Percentiles rank a stretch among this genome's conserved stretches.
phyloP scores from a whole-genome alignment of 2,797 vertebrate species.

The Heliangelus exortis region DNA sequence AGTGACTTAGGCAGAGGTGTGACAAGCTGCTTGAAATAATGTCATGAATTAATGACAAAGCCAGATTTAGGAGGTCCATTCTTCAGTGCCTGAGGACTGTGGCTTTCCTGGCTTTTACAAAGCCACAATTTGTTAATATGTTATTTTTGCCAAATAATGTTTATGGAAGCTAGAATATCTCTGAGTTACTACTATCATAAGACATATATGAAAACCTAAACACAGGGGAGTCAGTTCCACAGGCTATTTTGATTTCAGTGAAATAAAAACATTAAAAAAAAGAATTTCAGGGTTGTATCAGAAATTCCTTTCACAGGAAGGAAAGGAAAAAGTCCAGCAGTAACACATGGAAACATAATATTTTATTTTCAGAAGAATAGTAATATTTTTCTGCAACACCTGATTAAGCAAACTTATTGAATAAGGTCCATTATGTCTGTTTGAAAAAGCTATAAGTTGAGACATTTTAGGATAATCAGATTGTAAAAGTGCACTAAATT shows the following conservation, averaged over 20 bases:
- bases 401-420: conserved; percentile 72
- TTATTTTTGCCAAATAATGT: background rate
- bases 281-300: background rate
- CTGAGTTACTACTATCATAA: background rate
- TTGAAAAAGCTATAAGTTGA: conserved; percentile 57
- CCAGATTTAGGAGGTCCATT: background rate
- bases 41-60: background rate
- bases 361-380: conserved; percentile 45
- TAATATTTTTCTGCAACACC: conserved; percentile 49
- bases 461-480: conserved; percentile 68
- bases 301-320: background rate
- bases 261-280: conserved; percentile 9
- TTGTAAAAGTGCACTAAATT: conserved; percentile 61
- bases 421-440: conserved; percentile 61
- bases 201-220: background rate
- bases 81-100: background rate
- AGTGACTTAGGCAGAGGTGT: background rate
- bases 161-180: background rate
- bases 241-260: background rate
- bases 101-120: background rate
- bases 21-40: background rate
- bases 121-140: background rate
- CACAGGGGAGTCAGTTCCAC: background rate
- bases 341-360: background rate
- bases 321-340: background rate